A percentile compares a stretch with the other conserved stretches of the same genome.
Evolutionary conservation across 2,888 invertebrate species (phyloP).

Genomic region (Sminthurinus aureus): DNA sequence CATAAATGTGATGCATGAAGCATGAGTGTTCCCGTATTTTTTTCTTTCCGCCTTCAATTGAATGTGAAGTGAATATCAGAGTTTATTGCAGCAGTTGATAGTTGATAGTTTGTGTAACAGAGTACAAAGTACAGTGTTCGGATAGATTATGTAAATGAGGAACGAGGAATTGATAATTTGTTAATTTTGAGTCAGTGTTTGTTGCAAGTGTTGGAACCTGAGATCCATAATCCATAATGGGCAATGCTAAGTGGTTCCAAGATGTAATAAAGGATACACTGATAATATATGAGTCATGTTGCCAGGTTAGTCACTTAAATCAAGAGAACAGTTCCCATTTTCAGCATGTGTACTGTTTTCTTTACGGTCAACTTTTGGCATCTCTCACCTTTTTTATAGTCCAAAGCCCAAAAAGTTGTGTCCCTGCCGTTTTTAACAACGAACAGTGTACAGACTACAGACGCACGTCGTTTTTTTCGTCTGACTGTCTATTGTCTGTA

Average conservation of each 20-base stretch:
- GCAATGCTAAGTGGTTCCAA: slow-evolving; percentile 17
- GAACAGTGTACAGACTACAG: not conserved
- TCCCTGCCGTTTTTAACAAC: not conserved
- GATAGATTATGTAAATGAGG: slow-evolving; percentile 34
- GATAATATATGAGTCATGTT: slow-evolving; percentile 33
- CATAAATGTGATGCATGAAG: too few species aligned
- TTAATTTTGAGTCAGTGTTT: slow-evolving; percentile 11
- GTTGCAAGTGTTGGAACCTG: not conserved
- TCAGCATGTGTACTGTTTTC: not conserved
- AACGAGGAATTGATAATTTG: slow-evolving; percentile 22
- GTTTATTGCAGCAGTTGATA: too few species aligned
- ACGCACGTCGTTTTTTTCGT: not conserved
- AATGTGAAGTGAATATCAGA: too few species aligned
- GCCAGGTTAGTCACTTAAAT: slow-evolving; percentile 32
- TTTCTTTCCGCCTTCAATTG: too few species aligned
- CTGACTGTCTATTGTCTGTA: not conserved
- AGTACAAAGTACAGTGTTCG: not conserved
- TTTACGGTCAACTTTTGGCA: not conserved
- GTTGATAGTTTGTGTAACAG: too few species aligned
- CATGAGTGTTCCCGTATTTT: too few species aligned
- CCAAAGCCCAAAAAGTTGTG: not conserved
- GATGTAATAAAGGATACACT: slow-evolving; percentile 13
- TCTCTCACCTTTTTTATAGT: slow-evolving; percentile 1
- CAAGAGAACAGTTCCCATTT: not conserved
- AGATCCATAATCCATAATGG: slow-evolving; percentile 22